A percentile compares a stretch with the other conserved stretches of the same genome.
Conservation (phyloP, 2,888 invertebrate species). For the Noctua janthina region DNA sequence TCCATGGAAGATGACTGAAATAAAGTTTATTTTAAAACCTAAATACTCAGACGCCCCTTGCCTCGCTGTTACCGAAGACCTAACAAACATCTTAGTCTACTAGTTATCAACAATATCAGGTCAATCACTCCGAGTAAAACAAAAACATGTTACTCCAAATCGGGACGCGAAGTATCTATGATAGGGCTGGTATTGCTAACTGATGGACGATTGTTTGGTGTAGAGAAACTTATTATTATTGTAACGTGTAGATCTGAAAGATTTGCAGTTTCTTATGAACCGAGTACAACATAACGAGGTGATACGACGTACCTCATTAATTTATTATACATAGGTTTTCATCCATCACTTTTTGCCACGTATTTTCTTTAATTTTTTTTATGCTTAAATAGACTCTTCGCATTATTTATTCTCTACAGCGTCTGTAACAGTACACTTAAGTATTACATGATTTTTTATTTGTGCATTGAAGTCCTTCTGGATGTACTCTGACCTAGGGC, state of each 20-base stretch:
- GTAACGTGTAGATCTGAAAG: background rate
- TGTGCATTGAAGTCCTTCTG: background rate
- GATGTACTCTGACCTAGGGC: background rate
- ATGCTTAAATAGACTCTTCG: too few relatives aligned
- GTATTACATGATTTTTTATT: background rate
- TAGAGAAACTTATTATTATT: background rate
- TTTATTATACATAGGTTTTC: too few relatives aligned
- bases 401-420: background rate
- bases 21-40: background rate
- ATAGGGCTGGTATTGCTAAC: conserved; percentile 51
- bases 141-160: conserved; percentile 58
- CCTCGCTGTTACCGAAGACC: background rate
- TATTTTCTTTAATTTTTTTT: too few relatives aligned
- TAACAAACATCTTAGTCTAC: conserved; percentile 17
- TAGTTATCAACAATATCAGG: conserved; percentile 59
- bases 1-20: background rate
- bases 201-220: background rate
- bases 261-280: background rate
- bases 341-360: too few relatives aligned
- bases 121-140: conserved; percentile 56
- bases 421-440: background rate
- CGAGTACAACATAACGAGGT: background rate
- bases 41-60: background rate
- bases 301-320: too few relatives aligned
- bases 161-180: conserved; percentile 40